phyloP scores from a whole-genome alignment of 2,113 vertebrate genomes.

The Takifugu flavidus region DNA sequence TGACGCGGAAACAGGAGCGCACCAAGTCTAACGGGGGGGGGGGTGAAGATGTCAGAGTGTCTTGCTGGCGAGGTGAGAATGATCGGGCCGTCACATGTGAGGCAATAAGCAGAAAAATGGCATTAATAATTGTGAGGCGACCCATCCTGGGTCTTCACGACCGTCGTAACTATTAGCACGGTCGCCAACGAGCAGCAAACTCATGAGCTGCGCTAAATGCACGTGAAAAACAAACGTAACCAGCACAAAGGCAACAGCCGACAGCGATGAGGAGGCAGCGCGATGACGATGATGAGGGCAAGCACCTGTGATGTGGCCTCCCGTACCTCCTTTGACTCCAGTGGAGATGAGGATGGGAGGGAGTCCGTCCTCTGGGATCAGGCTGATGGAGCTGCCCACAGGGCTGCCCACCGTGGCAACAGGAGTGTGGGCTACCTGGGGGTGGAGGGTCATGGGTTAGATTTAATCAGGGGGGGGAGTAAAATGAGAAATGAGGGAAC shows the following conservation, averaged over 20 bases:
- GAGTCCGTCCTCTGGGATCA: constrained; percentile 97
- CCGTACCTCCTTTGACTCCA: constrained; percentile 97
- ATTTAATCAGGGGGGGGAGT: not conserved
- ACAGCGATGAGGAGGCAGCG: constrained; percentile 54
- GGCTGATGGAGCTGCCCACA: constrained; percentile 93
- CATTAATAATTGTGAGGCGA: not conserved
- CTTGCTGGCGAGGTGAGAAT: constrained; percentile 12
- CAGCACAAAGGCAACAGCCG: constrained; percentile 40
- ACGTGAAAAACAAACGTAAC: constrained; percentile 18
- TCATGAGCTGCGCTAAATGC: constrained; percentile 44
- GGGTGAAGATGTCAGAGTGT: constrained; percentile 11
- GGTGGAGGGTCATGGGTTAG: constrained; percentile 19
- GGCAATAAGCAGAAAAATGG: constrained; percentile 1
- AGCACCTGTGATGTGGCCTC: constrained; percentile 81
- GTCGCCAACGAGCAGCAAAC: constrained; percentile 33
- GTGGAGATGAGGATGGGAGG: constrained; percentile 99
- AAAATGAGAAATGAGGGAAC: not conserved
- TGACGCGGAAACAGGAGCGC: not conserved
- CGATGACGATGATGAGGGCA: constrained; percentile 72
- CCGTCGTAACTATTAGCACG: not conserved
- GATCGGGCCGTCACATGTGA: constrained; percentile 8
- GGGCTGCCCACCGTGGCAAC: constrained; percentile 87
- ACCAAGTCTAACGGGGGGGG: constrained; percentile 9
- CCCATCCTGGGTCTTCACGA: no score
- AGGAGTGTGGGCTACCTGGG: constrained; percentile 74